A percentile compares a stretch with the other conserved stretches of the same genome.
Conservation (phyloP, 2,797 vertebrate species). For the Taenioides sp. region DNA sequence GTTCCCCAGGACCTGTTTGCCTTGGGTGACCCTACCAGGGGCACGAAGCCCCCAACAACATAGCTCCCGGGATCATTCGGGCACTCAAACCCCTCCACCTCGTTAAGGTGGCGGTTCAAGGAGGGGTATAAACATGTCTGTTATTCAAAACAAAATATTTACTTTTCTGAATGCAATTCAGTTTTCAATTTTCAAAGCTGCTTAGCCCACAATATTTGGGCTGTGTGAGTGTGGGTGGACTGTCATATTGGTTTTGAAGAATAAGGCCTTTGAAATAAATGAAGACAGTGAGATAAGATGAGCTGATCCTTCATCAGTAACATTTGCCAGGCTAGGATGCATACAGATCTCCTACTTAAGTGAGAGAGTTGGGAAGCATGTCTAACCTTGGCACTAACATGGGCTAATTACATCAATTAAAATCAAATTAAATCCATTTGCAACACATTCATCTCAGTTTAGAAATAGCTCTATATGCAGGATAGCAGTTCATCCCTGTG, state of each 20-base stretch:
- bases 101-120: too few species aligned
- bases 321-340: constrained; percentile 36
- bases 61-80: too few species aligned
- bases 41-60: too few species aligned
- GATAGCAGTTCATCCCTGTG: constrained; percentile 3
- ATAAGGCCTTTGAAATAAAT: constrained; percentile 57
- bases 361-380: constrained; percentile 14
- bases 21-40: too few species aligned
- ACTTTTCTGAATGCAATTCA: constrained; percentile 32
- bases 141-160: constrained; percentile 23
- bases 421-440: constrained; percentile 16
- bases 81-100: too few species aligned
- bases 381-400: constrained; percentile 27
- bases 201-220: constrained; percentile 39
- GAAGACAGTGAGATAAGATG: constrained; percentile 40
- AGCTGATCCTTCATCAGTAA: constrained; percentile 56
- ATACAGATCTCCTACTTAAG: constrained; percentile 21
- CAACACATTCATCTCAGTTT: constrained; percentile 7
- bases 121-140: constrained; percentile 2
- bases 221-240: constrained; percentile 47
- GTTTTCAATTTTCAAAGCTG: too few species aligned
- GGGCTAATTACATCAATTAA: constrained; percentile 21
- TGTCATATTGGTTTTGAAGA: constrained; percentile 32
- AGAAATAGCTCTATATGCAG: background rate
- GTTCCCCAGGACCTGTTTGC: too few species aligned